These are phyloP conservation scores for Drosophila persimilis DNA, from an alignment of 1,140 invertebrate genomes.

Conservation along the genomic window DNA sequence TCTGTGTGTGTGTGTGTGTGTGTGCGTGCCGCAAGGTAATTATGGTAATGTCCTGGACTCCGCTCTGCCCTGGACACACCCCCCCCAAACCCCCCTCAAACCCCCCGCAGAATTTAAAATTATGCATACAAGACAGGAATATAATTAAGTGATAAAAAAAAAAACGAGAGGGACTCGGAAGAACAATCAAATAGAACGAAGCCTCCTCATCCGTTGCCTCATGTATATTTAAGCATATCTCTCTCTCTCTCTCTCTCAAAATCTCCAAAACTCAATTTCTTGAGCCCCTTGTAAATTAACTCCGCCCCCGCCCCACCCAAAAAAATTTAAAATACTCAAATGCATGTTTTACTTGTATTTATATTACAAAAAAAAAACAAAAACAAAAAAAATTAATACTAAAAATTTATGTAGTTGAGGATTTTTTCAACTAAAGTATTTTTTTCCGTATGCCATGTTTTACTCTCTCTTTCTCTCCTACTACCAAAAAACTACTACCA, in stretches of 20 bases:
- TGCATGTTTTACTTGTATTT: conserved; percentile 52
- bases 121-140: conserved; percentile 70
- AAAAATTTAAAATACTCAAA: conserved; percentile 41
- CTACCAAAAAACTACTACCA: conserved; percentile 49
- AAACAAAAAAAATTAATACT: conserved; percentile 12
- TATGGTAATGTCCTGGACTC: conserved; percentile 66
- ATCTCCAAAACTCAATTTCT: neutral
- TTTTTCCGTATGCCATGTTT: conserved; percentile 75
- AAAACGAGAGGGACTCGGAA: conserved; percentile 22
- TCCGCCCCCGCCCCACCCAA: neutral
- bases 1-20: conserved; percentile 11
- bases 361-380: conserved; percentile 5
- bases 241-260: neutral
- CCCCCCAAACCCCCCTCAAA: too few species aligned
- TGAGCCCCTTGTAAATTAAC: conserved; percentile 66
- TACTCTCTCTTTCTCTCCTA: conserved; percentile 75
- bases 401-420: conserved; percentile 65
- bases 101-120: conserved; percentile 57
- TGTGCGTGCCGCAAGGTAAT: conserved; percentile 55
- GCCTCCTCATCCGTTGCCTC: conserved; percentile 40
- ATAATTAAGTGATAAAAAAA: conserved; percentile 67
- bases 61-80: conserved; percentile 5
- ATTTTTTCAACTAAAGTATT: conserved; percentile 76
- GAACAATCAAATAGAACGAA: conserved; percentile 6
- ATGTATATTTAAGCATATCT: conserved; percentile 58